These are phyloP conservation scores for Enteromius unitaeniatus DNA, from an alignment of 2,797 vertebrate species.

Conservation along the genomic window DNA sequence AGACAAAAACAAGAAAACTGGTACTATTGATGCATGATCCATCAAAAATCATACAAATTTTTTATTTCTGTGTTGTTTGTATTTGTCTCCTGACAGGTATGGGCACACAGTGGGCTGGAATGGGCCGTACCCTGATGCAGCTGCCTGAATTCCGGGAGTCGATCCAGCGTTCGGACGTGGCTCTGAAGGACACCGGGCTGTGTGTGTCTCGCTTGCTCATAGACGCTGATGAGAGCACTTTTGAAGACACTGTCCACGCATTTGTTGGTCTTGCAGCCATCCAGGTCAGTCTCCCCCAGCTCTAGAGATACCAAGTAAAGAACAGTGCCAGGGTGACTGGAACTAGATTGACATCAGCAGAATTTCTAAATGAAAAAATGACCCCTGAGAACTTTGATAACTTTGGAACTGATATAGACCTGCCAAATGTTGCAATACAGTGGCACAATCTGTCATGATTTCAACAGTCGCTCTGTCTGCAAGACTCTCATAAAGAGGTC, in stretches of 20 bases:
- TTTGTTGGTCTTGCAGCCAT: slow-evolving; percentile 95
- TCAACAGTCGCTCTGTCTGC: neutral
- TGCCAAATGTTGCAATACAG: slow-evolving; percentile 13
- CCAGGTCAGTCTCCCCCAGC: slow-evolving; percentile 78
- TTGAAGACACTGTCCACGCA: slow-evolving; percentile 89
- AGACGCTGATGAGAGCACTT: slow-evolving; percentile 83
- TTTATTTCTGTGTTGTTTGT: slow-evolving; percentile 17
- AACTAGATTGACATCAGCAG: slow-evolving; percentile 24
- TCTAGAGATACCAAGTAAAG: neutral
- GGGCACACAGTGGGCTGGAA: slow-evolving; percentile 95
- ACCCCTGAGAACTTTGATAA: neutral
- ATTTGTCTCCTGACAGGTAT: slow-evolving; percentile 80
- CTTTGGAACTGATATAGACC: neutral
- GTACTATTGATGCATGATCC: neutral
- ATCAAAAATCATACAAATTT: neutral
- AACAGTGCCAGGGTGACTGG: neutral
- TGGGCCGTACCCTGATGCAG: slow-evolving; percentile 94
- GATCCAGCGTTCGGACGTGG: slow-evolving; percentile 85
- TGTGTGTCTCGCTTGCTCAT: slow-evolving; percentile 87
- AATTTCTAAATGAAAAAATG: slow-evolving; percentile 31
- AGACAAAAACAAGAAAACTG: neutral
- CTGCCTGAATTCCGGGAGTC: slow-evolving; percentile 86
- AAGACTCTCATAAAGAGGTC: slow-evolving; percentile 4
- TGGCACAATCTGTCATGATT: slow-evolving; percentile 16
- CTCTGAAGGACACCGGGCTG: slow-evolving; percentile 84